Conservation (phyloP, 2,113 vertebrate species). For the Hippolais icterina region DNA sequence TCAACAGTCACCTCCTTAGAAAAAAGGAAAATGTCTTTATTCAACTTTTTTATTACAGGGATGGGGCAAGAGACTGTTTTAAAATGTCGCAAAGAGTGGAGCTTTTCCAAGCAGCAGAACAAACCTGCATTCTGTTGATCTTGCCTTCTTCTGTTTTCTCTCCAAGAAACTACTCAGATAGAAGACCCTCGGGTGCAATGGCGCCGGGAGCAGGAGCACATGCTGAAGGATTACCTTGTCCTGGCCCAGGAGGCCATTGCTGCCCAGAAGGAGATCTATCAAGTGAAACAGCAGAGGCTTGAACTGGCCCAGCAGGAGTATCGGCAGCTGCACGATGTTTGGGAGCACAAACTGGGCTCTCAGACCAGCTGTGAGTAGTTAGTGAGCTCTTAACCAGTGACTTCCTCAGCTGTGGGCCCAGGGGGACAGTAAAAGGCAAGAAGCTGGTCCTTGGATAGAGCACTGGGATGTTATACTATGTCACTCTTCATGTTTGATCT, state of each 20-base stretch:
- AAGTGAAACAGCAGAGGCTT: slow-evolving; percentile 95
- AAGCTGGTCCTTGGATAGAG: not conserved
- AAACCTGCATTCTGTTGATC: not conserved
- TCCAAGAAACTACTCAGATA: slow-evolving; percentile 90
- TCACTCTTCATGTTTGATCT: fast-evolving
- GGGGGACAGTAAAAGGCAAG: not conserved
- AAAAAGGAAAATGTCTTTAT: not conserved
- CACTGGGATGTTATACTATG: fast-evolving
- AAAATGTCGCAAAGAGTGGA: not conserved
- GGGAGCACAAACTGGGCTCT: slow-evolving; percentile 92
- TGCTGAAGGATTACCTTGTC: slow-evolving; percentile 95
- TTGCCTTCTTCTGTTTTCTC: not conserved
- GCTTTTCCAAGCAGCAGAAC: not conserved
- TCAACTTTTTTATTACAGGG: not conserved
- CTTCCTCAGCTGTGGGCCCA: not conserved
- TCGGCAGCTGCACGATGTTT: slow-evolving; percentile 88
- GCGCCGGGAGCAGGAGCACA: slow-evolving; percentile 93
- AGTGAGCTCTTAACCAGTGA: not conserved
- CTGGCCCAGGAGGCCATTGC: slow-evolving; percentile 91
- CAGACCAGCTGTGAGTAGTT: slow-evolving; percentile 92
- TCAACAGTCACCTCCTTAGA: not conserved
- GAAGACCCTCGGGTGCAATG: slow-evolving; percentile 96
- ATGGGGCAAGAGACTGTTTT: not conserved
- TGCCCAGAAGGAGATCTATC: slow-evolving; percentile 95
- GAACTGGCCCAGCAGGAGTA: slow-evolving; percentile 94